phyloP scores from a whole-genome alignment of 1,140 invertebrate genomes.

The Hestina assimilis region DNA sequence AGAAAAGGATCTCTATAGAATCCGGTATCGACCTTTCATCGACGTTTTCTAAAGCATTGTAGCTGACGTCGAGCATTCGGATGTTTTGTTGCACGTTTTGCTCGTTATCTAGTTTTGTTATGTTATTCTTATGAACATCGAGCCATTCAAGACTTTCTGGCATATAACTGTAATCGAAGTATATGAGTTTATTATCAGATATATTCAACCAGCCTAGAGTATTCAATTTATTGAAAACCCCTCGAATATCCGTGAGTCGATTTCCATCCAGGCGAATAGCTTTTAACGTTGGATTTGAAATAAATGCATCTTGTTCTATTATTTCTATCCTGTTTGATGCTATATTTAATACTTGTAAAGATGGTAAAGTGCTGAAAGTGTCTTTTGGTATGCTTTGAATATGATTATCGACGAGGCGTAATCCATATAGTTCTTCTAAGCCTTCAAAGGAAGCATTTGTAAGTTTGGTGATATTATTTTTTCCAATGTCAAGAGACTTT shows the following conservation, averaged over 20 bases:
- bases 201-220: slow-evolving; percentile 86
- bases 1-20: slow-evolving; percentile 85
- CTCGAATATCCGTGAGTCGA: slow-evolving; percentile 82
- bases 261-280: slow-evolving; percentile 85
- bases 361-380: slow-evolving; percentile 82
- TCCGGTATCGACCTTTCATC: slow-evolving; percentile 85
- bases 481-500: slow-evolving; percentile 88
- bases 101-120: slow-evolving; percentile 84
- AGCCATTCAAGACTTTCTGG: slow-evolving; percentile 84
- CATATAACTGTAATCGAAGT: slow-evolving; percentile 85
- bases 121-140: slow-evolving; percentile 85
- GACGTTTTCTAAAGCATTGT: slow-evolving; percentile 85
- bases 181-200: slow-evolving; percentile 83
- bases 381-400: slow-evolving; percentile 83
- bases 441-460: slow-evolving; percentile 82
- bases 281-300: slow-evolving; percentile 82
- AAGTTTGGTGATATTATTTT: slow-evolving; percentile 84
- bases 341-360: slow-evolving; percentile 84
- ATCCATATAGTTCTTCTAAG: slow-evolving; percentile 81
- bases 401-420: slow-evolving; percentile 83
- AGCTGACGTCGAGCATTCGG: slow-evolving; percentile 88
- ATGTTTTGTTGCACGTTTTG: slow-evolving; percentile 89
- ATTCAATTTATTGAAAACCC: slow-evolving; percentile 83
- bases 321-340: slow-evolving; percentile 84
- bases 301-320: slow-evolving; percentile 83